These are phyloP conservation scores for Solea senegalensis DNA, from an alignment of 2,113 vertebrate species.

Conservation along the genomic window DNA sequence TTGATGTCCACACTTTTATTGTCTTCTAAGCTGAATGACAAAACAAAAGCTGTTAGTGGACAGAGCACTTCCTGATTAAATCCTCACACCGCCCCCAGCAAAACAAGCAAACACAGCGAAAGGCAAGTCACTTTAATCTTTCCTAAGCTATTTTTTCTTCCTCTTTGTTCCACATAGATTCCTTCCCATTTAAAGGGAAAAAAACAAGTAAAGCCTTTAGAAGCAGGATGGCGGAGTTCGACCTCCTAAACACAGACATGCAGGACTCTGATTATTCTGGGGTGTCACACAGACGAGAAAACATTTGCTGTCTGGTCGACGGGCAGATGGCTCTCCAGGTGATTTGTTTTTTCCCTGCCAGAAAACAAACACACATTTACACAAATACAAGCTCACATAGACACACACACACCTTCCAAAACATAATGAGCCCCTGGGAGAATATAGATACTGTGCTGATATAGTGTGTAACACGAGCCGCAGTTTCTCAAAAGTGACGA, in stretches of 20 bases:
- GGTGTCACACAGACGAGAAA: conserved; percentile 33
- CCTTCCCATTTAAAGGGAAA: background rate
- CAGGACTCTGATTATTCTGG: conserved; percentile 24
- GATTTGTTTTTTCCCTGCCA: conserved; percentile 39
- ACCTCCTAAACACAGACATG: background rate
- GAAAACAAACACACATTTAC: conserved; percentile 29
- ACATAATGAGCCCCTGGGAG: conserved; percentile 38
- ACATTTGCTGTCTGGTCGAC: conserved; percentile 46
- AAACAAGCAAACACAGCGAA: background rate
- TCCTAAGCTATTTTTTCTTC: background rate
- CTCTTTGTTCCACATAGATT: conserved; percentile 5
- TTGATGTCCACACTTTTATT: conserved; percentile 19
- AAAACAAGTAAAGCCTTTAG: background rate
- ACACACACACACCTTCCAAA: conserved; percentile 38
- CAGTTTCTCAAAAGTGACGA: background rate
- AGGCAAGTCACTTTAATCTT: conserved; percentile 22
- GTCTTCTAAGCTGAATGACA: conserved; percentile 5
- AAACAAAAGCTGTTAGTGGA: conserved; percentile 14
- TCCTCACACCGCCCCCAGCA: conserved; percentile 5
- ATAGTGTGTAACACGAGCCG: background rate
- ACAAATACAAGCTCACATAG: background rate
- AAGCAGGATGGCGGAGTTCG: background rate
- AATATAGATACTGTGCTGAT: conserved; percentile 6
- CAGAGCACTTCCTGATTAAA: conserved; percentile 22
- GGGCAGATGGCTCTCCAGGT: conserved; percentile 59